These are phyloP conservation scores for Pyrrhosoma nymphula DNA, from an alignment of 2,888 invertebrate genomes.

Conservation along the genomic window DNA sequence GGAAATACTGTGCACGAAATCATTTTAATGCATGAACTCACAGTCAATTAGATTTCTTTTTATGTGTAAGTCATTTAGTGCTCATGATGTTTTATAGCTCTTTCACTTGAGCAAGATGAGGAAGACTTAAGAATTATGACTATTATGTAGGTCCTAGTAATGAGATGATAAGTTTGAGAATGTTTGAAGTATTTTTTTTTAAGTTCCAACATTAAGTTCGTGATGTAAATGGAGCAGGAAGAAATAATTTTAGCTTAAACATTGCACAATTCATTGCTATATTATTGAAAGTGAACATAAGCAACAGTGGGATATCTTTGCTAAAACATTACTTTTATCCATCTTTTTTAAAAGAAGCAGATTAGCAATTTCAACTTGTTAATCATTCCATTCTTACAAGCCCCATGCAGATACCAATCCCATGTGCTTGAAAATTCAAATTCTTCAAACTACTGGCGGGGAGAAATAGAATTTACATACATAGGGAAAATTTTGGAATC, in stretches of 20 bases:
- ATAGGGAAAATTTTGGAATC: constrained; percentile 60
- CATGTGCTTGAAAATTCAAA: constrained; percentile 55
- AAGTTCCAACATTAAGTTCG: constrained; percentile 35
- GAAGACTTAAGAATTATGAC: background rate
- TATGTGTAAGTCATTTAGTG: background rate
- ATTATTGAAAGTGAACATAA: constrained; percentile 58
- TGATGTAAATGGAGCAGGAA: constrained; percentile 44
- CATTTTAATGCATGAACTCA: background rate
- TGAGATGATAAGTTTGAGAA: background rate
- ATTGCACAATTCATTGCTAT: constrained; percentile 53
- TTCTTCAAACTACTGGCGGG: constrained; percentile 43
- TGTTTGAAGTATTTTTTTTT: constrained; percentile 56
- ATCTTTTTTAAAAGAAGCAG: constrained; percentile 49
- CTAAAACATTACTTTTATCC: constrained; percentile 60
- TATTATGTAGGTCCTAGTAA: background rate
- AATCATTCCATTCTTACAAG: constrained; percentile 66
- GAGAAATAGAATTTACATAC: constrained; percentile 59
- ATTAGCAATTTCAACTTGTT: constrained; percentile 65
- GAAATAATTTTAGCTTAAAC: constrained; percentile 47
- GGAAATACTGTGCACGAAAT: background rate
- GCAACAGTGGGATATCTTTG: constrained; percentile 64
- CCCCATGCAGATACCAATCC: constrained; percentile 66
- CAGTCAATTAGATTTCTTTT: background rate
- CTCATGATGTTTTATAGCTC: constrained; percentile 55
- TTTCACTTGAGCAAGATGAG: background rate